Evolutionary conservation across 2,888 invertebrate genomes (phyloP).

Genomic region (Xestia xanthographa): DNA sequence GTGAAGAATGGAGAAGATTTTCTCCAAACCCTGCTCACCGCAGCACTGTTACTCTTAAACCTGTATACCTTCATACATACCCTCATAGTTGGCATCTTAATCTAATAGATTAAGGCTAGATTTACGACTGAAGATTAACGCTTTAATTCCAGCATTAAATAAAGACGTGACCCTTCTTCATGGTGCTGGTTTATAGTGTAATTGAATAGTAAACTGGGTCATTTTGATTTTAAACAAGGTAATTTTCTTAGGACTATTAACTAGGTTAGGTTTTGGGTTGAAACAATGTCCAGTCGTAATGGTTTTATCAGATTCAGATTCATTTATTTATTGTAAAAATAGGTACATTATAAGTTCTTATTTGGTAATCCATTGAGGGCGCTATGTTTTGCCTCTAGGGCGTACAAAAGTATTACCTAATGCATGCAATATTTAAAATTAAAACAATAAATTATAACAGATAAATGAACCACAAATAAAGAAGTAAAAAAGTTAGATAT

Average conservation of each 20-base stretch:
- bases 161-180: conserved; percentile 48
- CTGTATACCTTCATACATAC: conserved; percentile 10
- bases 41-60: conserved; percentile 15
- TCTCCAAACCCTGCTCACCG: neutral
- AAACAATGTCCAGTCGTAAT: neutral
- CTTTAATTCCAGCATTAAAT: conserved; percentile 63
- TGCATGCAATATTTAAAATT: no score
- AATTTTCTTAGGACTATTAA: neutral
- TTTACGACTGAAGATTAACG: conserved; percentile 59
- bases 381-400: no score
- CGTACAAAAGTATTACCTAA: no score
- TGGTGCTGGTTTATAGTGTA: conserved; percentile 49
- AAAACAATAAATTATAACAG: no score
- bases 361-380: no score
- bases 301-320: no score
- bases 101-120: conserved; percentile 57
- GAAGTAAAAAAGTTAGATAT: no score
- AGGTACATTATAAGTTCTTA: no score
- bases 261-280: neutral
- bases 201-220: conserved; percentile 35
- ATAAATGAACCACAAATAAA: no score
- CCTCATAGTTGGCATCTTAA: conserved; percentile 42
- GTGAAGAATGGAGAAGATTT: conserved; percentile 9
- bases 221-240: conserved; percentile 10
- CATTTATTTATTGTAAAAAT: no score